Base-by-base conservation (phyloP, 2,888 invertebrate species). In the Ecliptopera silaceata region DNA sequence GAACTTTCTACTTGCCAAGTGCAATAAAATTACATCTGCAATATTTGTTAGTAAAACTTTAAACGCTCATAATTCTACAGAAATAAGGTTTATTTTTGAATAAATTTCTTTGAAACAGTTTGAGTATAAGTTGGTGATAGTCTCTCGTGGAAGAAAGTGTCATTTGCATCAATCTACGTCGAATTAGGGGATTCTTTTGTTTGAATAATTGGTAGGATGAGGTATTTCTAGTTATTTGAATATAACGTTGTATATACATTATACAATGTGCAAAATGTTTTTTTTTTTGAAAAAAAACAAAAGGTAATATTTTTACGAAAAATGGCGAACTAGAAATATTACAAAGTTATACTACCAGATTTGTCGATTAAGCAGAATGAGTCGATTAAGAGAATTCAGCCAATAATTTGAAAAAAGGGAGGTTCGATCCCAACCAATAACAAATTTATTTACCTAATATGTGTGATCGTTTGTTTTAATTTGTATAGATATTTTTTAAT, bases 81-180 rank as follows among this genome's bases (percentile, higher is more conserved):
- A 12, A 3, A 4, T 44, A 58, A 31, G 45, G 39, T 53, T 53
- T 10, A 49, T n/a, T 53, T 41, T 49, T 12, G 29, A 13, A 4
- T 49, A 34, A 12, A 11, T 42, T 43, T 47, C 22, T 17, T n/a
- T 13, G 2, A 10, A 13, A 22, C 1, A n/a, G 36, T 10, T 5
- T 4, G 11, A 0, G 5, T 6, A 42, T 29, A 44, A 47, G 18
- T 53, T 51, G 42, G 56, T 54, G 26, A 42, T 44, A 46, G 45
- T 56, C 29, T 22, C n/a, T 67, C 64, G 67, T 73, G 70, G 73
- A 77, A 77, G 80, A 70, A 78, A 74, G 79, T 87, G 88, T 88
- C 87, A 81, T 86, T 86, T 86, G 83, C 88, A 88, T 88, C 79
- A 82, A 84, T 88, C 84, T 76, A 75, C 75, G 86, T 86, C 85